Evolutionary conservation across 2,888 invertebrate species (phyloP), one percentile per base, ranked within the genome.

Genomic region (Pandemis heparana): DNA sequence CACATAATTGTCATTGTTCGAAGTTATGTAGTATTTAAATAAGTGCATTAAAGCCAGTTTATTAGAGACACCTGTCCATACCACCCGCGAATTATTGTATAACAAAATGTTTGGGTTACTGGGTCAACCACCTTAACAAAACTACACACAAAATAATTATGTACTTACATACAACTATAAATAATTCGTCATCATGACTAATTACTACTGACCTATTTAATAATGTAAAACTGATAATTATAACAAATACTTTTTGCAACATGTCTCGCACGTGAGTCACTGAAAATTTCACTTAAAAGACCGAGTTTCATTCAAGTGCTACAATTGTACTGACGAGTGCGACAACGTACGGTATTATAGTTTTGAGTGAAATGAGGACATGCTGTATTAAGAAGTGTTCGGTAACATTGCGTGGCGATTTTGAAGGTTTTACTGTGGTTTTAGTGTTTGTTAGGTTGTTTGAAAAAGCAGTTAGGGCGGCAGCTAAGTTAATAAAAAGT

Each of bases 251-350:
- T 82, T 81, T 81, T 80, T 82, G 73, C 80, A 78, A 80, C 78
- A 85, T 79, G 79, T 75, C 71, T 77, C 65, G 70, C 56, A 70
- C 80, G 70, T 90, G 89, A 89, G 79, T 90, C 89, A 91, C 79
- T 81, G 74, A 81, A 81, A 85, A 83, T 87, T 88, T 87, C 82
- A 81, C 84, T 87, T 90, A 89, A 82, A 90, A 89, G 84, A 69
- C 60, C 41, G 78, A 78, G 78, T 70, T 76, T 75, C 70, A 75
- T 74, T 74, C 66, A 66, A 70, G n/a, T 71, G 73, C 77, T 75
- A 72, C 74, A 65, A 77, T 77, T 75, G 78, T 77, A 64, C 61
- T 68, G 74, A 83, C 79, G 79, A 71, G 69, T 70, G 70, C 38
- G 39, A 18, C 71, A 68, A 46, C 71, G 59, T 68, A 60, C 71